Base-by-base conservation (phyloP, 1,140 invertebrate species). In the Drosophila pseudoananassae region DNA sequence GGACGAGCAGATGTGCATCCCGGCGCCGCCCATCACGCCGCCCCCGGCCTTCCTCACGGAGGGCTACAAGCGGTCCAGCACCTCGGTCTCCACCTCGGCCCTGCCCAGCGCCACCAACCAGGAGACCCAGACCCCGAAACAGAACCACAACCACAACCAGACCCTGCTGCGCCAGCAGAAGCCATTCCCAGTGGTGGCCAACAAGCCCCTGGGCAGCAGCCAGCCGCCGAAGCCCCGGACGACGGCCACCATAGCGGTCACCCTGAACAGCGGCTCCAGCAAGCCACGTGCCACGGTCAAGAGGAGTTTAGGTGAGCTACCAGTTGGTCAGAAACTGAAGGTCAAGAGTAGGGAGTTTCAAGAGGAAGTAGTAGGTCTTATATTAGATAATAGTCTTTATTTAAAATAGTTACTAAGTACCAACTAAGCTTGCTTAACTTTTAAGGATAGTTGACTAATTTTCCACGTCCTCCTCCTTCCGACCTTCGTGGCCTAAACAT, bases 31-130 rank as follows among this genome's bases (percentile, higher is more conserved):
- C 3, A 95, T 95, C 57, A 95, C 94, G 17, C 94, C 94, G 4
- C 95, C 94, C 10, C 94, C 95, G 2, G 94, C 94, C 27, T 95
- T 95, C 75, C 90, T 94, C 14, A 93, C 94, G 0, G 93, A 93
- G 25, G 94, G 93, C 10, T 94, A 94, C 61, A 93, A 93, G 50
- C 93, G 93, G 59, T 92, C 92, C 20, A 87, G 77, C 54, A 78
- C 74, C 0, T 80, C 83, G 52, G 83, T 87, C 20, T 87, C 82
- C 20, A 87, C 82, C 20, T 87, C 82, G 49, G 82, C 82, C 0
- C 14, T 87, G 43, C 83, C 82, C 45, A 87, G 69, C 45, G 82
- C 82, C 51, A 87, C 64, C 14, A 75, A 64, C 50, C 65, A 68
- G 50, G 65, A 68, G 43, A 68, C 65, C 0, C 65, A 27, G 14